Evolutionary conservation across 2,888 invertebrate genomes (phyloP).

Genomic region (Drosophila colorata): DNA sequence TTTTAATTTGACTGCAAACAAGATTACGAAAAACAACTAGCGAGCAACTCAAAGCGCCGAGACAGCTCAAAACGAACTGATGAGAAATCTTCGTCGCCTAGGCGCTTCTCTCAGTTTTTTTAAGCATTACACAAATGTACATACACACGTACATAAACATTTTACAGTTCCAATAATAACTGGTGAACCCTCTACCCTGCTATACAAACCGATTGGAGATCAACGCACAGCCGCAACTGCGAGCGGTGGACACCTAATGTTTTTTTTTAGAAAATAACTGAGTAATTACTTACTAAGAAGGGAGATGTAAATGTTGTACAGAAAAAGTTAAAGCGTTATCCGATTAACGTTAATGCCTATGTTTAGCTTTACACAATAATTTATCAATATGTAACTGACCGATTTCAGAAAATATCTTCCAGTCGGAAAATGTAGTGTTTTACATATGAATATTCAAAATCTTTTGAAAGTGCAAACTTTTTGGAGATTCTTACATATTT

Average conservation of each 20-base stretch:
- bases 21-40: not conserved
- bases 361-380: too few species aligned
- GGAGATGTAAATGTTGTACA: too few species aligned
- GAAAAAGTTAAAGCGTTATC: too few species aligned
- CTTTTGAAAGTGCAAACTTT: too few species aligned
- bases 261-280: too few species aligned
- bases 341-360: too few species aligned
- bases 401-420: too few species aligned
- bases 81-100: conserved; percentile 26
- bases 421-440: too few species aligned
- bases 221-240: not conserved
- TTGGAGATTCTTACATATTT: too few species aligned
- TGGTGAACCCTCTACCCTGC: not conserved
- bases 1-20: conserved; percentile 16
- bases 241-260: not conserved
- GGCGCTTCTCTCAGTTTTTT: conserved; percentile 24
- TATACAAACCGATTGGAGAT: not conserved
- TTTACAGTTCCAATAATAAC: conserved; percentile 10
- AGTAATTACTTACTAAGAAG: too few species aligned
- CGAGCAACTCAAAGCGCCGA: conserved; percentile 38
- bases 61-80: conserved; percentile 37
- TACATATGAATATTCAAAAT: too few species aligned
- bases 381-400: too few species aligned
- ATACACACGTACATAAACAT: conserved; percentile 1
- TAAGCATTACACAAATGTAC: conserved; percentile 18